Base-by-base conservation (phyloP, 2,797 vertebrate genomes). In the Helicolenus hilgendorfi region DNA sequence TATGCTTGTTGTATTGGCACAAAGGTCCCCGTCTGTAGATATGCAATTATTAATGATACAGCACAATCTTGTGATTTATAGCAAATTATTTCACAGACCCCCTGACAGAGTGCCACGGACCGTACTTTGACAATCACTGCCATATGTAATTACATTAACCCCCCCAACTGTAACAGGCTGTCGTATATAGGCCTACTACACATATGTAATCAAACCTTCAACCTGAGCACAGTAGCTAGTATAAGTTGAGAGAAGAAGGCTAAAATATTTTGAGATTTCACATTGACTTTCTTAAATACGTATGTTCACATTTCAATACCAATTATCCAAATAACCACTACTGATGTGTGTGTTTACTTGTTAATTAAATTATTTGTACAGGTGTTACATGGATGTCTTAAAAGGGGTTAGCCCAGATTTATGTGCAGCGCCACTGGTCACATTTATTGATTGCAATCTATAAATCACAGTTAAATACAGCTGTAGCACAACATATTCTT, bases 401-500 rank as follows among this genome's bases (percentile, higher is more conserved):
- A 72, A 63, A 75, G 14, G 24, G 41, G 11, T 14, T 11, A 29
- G 24, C 41, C 11, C 38, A 78, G 83, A 86, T 92, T 89, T 83
- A 72, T 79, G 72, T 60, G 60, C 69, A 62, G 64, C n/a, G 35
- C 41, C 67, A 38, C 63, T 49, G 59, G 64, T 73, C 64, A 69
- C 64, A 63, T 80, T 83, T 71, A 78, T 62, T 63, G 75, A 82
- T 67, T 72, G 63, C 75, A 62, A 85, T 82, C 88, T 69, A 89
- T 92, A 91, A 91, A 92, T 89, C 81, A 76, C 49, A 35, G 78
- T 87, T 82, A 88, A 89, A 91, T 62, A 75, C 69, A 84, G 22
- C 62, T 58, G 53, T 77, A 53, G 63, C 56, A 72, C 56, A 83
- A 45, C 71, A 65, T 55, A 26, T 62, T 49, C 64, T 72, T 69